Conservation (phyloP, 2,888 invertebrate species). For the Hypercompe scribonia region DNA sequence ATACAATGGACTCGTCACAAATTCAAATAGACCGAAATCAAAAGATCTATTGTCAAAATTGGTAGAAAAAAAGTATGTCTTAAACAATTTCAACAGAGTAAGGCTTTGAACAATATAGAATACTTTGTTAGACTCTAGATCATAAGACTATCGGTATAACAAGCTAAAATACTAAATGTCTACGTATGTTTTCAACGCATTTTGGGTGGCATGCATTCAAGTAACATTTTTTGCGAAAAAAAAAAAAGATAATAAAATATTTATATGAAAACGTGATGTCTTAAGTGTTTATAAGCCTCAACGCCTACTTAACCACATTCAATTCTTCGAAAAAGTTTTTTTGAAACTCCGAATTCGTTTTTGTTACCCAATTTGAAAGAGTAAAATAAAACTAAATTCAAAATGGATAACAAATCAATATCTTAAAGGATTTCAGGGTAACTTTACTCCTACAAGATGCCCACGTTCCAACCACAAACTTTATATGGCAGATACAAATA, state of each 20-base stretch:
- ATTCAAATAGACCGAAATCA: slow-evolving; percentile 28
- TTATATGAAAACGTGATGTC: not conserved
- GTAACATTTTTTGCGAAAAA: not conserved
- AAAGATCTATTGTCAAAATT: slow-evolving; percentile 29
- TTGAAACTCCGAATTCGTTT: slow-evolving; percentile 6
- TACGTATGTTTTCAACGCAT: not conserved
- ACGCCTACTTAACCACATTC: slow-evolving; percentile 19
- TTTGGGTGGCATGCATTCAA: not conserved
- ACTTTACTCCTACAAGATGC: slow-evolving; percentile 22
- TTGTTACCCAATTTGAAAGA: slow-evolving; percentile 11
- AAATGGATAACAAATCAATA: slow-evolving; percentile 17
- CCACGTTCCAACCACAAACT: slow-evolving; percentile 33
- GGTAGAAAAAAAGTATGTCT: not conserved
- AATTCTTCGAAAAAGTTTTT: slow-evolving; percentile 19
- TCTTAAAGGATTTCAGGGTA: slow-evolving; percentile 20
- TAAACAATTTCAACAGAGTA: not conserved
- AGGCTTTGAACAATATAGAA: not conserved
- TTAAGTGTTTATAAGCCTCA: not conserved
- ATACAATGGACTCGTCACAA: slow-evolving; percentile 35
- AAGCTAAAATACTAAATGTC: not conserved
- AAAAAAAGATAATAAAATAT: slow-evolving; percentile 7
- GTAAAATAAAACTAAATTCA: slow-evolving; percentile 12
- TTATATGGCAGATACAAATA: slow-evolving; percentile 36
- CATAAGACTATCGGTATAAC: not conserved
- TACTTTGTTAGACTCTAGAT: not conserved